Conservation (phyloP, 2,888 invertebrate species). For the Dendrolimus houi region DNA sequence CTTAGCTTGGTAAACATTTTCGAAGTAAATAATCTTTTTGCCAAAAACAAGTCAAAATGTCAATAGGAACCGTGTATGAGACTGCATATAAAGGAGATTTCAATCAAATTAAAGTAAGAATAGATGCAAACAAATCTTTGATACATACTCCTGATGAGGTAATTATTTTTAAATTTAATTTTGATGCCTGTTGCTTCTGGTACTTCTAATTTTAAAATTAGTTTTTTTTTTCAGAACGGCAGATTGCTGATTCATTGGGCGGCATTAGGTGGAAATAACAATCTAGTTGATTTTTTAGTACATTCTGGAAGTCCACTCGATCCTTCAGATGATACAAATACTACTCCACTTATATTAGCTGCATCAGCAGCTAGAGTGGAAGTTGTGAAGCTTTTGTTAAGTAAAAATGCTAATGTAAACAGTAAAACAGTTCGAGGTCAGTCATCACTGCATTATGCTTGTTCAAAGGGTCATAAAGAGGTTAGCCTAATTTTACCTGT, state of each 20-base stretch:
- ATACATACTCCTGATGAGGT: conserved; percentile 45
- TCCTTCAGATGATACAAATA: conserved; percentile 83
- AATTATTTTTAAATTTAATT: conserved; percentile 13
- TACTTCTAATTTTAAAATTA: too few relatives aligned
- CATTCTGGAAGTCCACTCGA: conserved; percentile 81
- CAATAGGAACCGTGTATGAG: conserved; percentile 74
- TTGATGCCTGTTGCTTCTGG: too few relatives aligned
- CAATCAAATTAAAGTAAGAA: conserved; percentile 78
- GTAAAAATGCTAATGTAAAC: conserved; percentile 83
- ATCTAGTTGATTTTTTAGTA: conserved; percentile 82
- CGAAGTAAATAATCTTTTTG: too few relatives aligned
- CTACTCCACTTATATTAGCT: conserved; percentile 88
- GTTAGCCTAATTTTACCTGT: conserved; percentile 37
- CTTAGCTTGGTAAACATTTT: too few relatives aligned
- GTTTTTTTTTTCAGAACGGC: conserved; percentile 73
- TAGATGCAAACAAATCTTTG: conserved; percentile 68
- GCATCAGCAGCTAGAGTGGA: conserved; percentile 85
- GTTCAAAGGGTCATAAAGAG: conserved; percentile 87
- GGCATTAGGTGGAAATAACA: conserved; percentile 84
- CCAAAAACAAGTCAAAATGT: conserved; percentile 41
- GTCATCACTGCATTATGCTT: conserved; percentile 89
- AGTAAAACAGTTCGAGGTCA: conserved; percentile 84
- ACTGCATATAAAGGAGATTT: conserved; percentile 84
- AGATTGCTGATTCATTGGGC: conserved; percentile 89
- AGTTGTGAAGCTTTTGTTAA: conserved; percentile 80